Evolutionary conservation across 2,113 vertebrate genomes (phyloP).

Genomic region (Bufo bufo): DNA sequence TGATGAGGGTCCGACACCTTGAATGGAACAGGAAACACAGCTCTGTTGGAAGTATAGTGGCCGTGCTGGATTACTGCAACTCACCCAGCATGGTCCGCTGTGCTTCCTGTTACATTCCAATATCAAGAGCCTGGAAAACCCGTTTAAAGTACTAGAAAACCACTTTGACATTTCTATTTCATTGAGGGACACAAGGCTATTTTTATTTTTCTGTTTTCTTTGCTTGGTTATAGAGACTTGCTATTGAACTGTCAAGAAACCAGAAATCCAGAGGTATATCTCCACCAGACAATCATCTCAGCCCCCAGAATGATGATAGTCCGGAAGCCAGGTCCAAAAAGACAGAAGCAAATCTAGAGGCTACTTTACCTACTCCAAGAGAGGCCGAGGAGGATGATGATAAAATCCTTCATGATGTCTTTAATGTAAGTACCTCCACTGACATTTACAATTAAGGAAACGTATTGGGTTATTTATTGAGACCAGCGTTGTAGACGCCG

Average conservation of each 20-base stretch:
- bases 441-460: neutral
- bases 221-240: constrained; percentile 78
- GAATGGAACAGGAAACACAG: too few species aligned
- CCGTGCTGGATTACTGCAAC: too few species aligned
- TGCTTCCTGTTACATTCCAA: too few species aligned
- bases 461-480: too few species aligned
- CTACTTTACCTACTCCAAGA: constrained; percentile 64
- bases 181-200: too few species aligned
- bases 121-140: too few species aligned
- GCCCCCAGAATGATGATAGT: constrained; percentile 80
- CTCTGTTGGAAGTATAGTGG: too few species aligned
- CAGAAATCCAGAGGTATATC: constrained; percentile 91
- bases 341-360: constrained; percentile 71
- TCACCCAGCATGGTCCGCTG: too few species aligned
- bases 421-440: constrained; percentile 77
- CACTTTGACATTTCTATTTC: too few species aligned
- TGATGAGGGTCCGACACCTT: too few species aligned
- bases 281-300: constrained; percentile 84
- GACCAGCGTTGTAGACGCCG: too few species aligned
- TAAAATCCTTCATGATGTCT: constrained; percentile 89
- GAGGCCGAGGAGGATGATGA: constrained; percentile 79
- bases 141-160: too few species aligned
- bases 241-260: constrained; percentile 91
- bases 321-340: constrained; percentile 77
- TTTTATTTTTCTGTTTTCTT: constrained; percentile 24